Conservation (phyloP, 2,113 vertebrate species). For the Platichthys flesus region DNA sequence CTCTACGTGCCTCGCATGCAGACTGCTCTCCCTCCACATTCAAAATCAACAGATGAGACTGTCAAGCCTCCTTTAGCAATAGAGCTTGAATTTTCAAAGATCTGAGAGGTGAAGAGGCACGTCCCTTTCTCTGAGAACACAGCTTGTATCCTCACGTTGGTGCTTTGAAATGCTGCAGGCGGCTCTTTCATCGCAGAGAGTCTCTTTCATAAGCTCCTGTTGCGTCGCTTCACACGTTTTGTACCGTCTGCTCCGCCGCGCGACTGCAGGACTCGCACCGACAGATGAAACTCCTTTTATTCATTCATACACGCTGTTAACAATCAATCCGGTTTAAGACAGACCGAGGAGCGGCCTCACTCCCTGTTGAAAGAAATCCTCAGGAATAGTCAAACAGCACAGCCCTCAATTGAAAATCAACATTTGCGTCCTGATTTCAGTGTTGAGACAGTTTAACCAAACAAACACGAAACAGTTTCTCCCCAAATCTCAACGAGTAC, state of each 20-base stretch:
- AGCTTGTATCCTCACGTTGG: constrained; percentile 25
- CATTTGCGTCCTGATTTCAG: neutral
- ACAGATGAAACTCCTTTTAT: constrained; percentile 14
- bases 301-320: neutral
- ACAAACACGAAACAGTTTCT: neutral
- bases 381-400: neutral
- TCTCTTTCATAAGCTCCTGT: constrained; percentile 65
- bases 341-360: neutral
- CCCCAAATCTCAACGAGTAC: neutral
- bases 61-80: constrained; percentile 13
- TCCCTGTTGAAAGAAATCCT: neutral
- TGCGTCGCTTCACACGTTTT: constrained; percentile 47
- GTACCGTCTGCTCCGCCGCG: constrained; percentile 19
- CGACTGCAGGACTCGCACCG: constrained; percentile 13
- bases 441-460: neutral
- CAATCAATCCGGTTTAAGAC: constrained; percentile 16
- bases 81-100: constrained; percentile 36
- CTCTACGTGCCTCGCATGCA: neutral
- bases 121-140: constrained; percentile 32
- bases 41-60: constrained; percentile 56
- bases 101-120: constrained; percentile 36
- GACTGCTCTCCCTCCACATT: neutral
- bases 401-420: neutral
- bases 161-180: constrained; percentile 59
- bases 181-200: constrained; percentile 42